Percentiles rank a stretch among this genome's conserved stretches.
Conservation (phyloP, 2,888 invertebrate genomes). For the Elysia crispata region DNA sequence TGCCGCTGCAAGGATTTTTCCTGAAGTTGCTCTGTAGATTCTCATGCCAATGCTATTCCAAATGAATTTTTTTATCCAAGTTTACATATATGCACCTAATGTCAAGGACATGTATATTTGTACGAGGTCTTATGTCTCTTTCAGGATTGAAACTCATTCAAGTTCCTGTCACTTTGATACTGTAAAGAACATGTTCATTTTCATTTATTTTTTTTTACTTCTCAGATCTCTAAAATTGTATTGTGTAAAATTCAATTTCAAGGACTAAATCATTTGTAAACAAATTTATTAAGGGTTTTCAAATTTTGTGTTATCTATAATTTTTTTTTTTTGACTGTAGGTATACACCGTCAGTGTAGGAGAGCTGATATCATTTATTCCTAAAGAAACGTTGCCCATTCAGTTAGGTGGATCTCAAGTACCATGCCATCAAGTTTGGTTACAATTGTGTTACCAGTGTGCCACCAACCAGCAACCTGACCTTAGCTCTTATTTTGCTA, state of each 20-base stretch:
- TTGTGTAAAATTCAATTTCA: not conserved
- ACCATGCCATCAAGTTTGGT: slow-evolving; percentile 93
- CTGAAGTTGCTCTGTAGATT: too few species aligned
- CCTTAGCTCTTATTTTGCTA: slow-evolving; percentile 64
- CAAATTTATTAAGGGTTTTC: too few species aligned
- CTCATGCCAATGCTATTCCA: too few species aligned
- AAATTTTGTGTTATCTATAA: too few species aligned
- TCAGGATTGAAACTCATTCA: too few species aligned
- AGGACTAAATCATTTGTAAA: not conserved
- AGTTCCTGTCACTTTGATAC: too few species aligned
- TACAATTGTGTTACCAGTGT: slow-evolving; percentile 79
- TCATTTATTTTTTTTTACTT: slow-evolving; percentile 1
- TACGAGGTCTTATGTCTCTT: too few species aligned
- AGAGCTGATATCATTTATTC: slow-evolving; percentile 92
- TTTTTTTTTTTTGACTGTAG: slow-evolving; percentile 64
- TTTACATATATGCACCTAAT: too few species aligned
- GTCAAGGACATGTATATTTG: too few species aligned
- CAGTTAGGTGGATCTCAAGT: slow-evolving; percentile 92
- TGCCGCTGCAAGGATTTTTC: too few species aligned
- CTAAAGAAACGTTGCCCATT: slow-evolving; percentile 90
- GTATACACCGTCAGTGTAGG: slow-evolving; percentile 94
- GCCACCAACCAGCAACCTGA: slow-evolving; percentile 60
- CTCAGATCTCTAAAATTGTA: not conserved
- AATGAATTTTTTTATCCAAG: too few species aligned
- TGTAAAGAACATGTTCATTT: not conserved